These are phyloP conservation scores for Hydractinia symbiolongicarpus DNA, from an alignment of 30 jellyfish, hydroid and myxozoan genomes.

Conservation along the genomic window DNA sequence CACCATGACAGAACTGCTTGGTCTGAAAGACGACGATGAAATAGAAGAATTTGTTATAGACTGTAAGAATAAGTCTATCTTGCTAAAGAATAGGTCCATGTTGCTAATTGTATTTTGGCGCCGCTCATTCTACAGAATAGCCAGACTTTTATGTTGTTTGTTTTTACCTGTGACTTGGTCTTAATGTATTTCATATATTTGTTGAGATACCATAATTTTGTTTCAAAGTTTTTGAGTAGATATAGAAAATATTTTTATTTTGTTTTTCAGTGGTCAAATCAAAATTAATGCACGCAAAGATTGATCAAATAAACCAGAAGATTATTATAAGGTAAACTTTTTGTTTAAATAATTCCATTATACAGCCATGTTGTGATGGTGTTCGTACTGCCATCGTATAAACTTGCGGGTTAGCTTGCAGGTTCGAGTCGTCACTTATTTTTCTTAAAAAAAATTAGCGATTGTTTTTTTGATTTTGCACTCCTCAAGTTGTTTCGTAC, in stretches of 20 bases:
- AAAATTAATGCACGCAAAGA: slow-evolving; percentile 56
- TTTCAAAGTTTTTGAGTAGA: background rate
- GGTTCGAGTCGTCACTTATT: too few species aligned
- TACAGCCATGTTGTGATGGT: background rate
- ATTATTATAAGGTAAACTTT: slow-evolving; percentile 43
- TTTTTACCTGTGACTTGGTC: too few species aligned
- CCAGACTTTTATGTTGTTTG: too few species aligned
- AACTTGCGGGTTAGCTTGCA: too few species aligned
- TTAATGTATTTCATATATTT: too few species aligned
- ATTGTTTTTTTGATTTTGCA: too few species aligned
- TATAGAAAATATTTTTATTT: background rate
- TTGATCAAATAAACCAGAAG: slow-evolving; percentile 73
- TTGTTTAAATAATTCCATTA: background rate
- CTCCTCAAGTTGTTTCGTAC: too few species aligned
- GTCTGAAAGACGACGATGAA: slow-evolving; percentile 53
- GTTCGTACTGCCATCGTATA: too few species aligned
- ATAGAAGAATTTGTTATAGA: slow-evolving; percentile 81
- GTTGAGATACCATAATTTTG: background rate
- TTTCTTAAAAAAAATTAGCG: too few species aligned
- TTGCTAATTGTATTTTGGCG: too few species aligned
- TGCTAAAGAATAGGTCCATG: too few species aligned
- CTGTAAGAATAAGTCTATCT: slow-evolving; percentile 25
- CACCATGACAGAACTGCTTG: slow-evolving; percentile 47
- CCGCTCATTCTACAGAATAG: too few species aligned
- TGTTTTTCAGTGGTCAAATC: slow-evolving; percentile 56